phyloP scores from a whole-genome alignment of 2,113 vertebrate species.

The Tachycineta bicolor region DNA sequence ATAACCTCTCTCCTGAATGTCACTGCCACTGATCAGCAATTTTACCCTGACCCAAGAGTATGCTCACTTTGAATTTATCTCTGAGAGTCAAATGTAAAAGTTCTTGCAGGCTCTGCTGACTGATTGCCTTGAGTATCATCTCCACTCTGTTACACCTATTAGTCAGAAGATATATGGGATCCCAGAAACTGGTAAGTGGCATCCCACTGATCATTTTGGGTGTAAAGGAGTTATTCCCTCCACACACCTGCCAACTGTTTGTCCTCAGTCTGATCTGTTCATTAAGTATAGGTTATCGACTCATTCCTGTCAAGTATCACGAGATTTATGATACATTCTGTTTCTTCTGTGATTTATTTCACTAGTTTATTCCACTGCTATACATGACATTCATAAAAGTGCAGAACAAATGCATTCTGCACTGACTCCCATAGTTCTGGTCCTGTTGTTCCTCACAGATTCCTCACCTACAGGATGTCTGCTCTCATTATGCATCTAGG shows the following conservation, averaged over 20 bases:
- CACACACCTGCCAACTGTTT: not conserved
- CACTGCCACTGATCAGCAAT: constrained; percentile 1
- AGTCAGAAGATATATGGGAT: not conserved
- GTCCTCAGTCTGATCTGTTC: not conserved
- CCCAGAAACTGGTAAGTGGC: not conserved
- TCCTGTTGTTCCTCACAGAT: not conserved
- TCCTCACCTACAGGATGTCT: not conserved
- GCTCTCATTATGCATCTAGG: not conserved
- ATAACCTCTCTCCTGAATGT: constrained; percentile 26
- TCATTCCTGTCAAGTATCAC: not conserved
- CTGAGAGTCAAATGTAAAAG: not conserved
- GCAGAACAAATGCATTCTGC: not conserved
- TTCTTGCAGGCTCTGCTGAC: not conserved
- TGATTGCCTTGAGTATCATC: not conserved
- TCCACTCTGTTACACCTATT: not conserved
- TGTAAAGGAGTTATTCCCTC: not conserved
- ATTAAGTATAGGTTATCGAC: not conserved
- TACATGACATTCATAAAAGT: not conserved
- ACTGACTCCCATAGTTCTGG: not conserved
- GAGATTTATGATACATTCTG: not conserved
- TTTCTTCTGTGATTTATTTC: not conserved
- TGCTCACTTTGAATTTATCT: not conserved
- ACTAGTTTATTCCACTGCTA: not conserved
- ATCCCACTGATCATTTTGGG: not conserved
- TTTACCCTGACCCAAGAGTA: not conserved